Conservation (phyloP, 2,888 invertebrate genomes). For the Opisthograptis luteolata region DNA sequence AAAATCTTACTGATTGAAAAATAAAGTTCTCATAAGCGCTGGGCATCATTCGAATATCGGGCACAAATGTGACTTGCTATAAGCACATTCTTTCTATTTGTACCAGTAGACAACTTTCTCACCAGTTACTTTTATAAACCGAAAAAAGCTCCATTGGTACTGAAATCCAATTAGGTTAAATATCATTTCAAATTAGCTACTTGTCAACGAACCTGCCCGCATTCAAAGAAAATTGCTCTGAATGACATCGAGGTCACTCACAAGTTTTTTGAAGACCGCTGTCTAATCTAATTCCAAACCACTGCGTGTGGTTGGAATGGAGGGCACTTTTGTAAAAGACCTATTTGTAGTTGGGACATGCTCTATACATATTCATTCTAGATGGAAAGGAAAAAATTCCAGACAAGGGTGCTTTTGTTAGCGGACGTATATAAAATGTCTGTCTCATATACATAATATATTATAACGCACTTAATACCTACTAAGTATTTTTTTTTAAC, state of each 20-base stretch:
- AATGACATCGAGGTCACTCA: background rate
- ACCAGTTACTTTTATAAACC: no score
- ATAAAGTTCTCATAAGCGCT: no score
- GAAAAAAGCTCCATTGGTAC: no score
- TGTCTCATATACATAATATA: no score
- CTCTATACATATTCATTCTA: constrained; percentile 1
- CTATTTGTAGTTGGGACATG: background rate
- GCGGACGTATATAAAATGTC: constrained; percentile 6
- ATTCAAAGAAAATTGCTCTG: background rate
- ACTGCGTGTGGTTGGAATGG: background rate
- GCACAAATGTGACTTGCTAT: no score
- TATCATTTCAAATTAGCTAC: background rate
- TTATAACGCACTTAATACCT: no score
- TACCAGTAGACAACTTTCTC: no score
- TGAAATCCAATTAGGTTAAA: no score
- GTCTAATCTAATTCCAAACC: background rate
- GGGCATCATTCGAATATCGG: no score
- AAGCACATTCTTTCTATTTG: no score
- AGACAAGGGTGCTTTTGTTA: constrained; percentile 13
- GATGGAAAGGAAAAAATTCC: constrained; percentile 9
- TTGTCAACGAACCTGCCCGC: background rate
- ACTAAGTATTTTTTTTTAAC: no score
- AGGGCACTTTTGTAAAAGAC: background rate
- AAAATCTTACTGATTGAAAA: no score
- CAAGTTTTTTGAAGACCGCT: background rate